Evolutionary conservation across 2,797 vertebrate species (phyloP).

Genomic region (Acanthornis magna): DNA sequence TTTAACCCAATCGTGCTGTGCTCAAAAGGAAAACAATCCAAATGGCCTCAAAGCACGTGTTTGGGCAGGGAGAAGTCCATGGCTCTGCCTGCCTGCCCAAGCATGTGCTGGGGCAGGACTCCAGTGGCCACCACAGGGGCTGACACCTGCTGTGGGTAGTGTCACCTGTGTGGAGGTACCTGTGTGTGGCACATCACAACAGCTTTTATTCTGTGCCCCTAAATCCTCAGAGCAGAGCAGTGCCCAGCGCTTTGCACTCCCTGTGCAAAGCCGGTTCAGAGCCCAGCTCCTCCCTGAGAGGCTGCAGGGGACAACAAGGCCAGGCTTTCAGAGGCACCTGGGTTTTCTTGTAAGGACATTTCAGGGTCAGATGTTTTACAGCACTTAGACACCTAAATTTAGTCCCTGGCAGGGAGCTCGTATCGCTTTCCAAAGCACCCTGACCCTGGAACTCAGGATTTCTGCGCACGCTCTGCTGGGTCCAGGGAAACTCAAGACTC

Average conservation of each 20-base stretch:
- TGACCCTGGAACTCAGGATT: neutral
- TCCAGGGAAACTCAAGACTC: neutral
- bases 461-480: accelerated
- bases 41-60: neutral
- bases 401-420: neutral
- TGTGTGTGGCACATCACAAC: accelerated
- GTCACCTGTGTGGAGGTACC: neutral
- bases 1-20: neutral
- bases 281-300: neutral
- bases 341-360: neutral
- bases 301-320: neutral
- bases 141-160: neutral
- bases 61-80: neutral
- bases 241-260: neutral
- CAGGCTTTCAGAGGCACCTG: neutral
- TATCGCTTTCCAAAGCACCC: neutral
- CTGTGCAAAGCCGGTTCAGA: accelerated
- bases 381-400: neutral
- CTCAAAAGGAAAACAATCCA: neutral
- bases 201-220: too few relatives aligned
- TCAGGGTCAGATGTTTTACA: neutral
- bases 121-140: accelerated
- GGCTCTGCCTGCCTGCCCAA: too few relatives aligned
- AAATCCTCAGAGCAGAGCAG: accelerated
- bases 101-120: neutral